Conservation (phyloP, 1,140 invertebrate genomes). For the Cotesia typhae region DNA sequence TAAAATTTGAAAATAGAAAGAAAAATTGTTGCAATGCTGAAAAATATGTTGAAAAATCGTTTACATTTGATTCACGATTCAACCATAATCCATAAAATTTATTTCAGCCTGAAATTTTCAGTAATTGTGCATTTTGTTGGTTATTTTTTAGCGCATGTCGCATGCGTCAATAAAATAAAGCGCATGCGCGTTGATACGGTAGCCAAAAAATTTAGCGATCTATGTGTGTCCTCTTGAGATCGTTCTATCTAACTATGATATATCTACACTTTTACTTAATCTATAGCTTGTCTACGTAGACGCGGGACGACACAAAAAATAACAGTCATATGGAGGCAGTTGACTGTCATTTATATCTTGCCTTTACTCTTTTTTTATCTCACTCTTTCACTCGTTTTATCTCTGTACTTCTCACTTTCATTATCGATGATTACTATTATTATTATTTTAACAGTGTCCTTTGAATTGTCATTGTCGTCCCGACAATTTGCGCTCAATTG, state of each 20-base stretch:
- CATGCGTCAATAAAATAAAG: constrained; percentile 16
- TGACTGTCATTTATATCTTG: constrained; percentile 18
- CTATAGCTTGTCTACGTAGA: constrained; percentile 35
- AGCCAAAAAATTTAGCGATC: constrained; percentile 47
- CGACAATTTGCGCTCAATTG: constrained; percentile 27
- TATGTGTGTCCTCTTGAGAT: constrained; percentile 61
- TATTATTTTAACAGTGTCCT: neutral
- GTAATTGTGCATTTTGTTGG: constrained; percentile 24
- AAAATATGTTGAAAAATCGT: constrained; percentile 39
- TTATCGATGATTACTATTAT: neutral
- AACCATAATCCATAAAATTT: constrained; percentile 54
- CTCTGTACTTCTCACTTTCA: neutral
- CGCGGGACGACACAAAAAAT: constrained; percentile 40
- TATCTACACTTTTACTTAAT: constrained; percentile 61
- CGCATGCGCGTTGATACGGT: constrained; percentile 40
- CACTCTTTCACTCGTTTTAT: neutral
- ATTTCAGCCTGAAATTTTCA: constrained; percentile 37
- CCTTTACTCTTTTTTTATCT: constrained; percentile 9
- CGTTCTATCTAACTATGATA: constrained; percentile 66
- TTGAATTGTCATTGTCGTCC: constrained; percentile 26
- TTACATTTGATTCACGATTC: constrained; percentile 61
- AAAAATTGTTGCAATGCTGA: constrained; percentile 15
- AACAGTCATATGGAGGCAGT: constrained; percentile 30
- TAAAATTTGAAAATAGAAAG: constrained; percentile 12
- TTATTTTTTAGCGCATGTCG: constrained; percentile 18